Evolutionary conservation across 2,113 vertebrate species (phyloP), one percentile per base, ranked within the genome.

Genomic region (Rhizomys pruinosus): DNA sequence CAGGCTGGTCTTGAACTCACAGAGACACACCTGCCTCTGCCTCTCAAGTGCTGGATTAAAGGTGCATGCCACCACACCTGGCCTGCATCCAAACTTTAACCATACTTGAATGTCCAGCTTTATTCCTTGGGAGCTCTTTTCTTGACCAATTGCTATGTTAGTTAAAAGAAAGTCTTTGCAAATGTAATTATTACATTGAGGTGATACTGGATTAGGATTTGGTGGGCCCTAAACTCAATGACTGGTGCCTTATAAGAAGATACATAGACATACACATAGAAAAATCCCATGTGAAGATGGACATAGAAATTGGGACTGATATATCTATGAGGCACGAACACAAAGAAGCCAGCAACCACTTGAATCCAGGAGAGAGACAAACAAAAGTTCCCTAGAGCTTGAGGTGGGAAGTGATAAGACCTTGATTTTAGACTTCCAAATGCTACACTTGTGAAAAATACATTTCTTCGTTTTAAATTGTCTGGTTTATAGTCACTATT

Each of bases 41-140:
- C n/a, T n/a, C n/a, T n/a, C n/a, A n/a, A n/a, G n/a, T n/a, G n/a
- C n/a, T n/a, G n/a, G n/a, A n/a, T n/a, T n/a, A n/a, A n/a, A n/a
- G n/a, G n/a, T n/a, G n/a, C n/a, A n/a, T n/a, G n/a, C n/a, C n/a
- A n/a, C n/a, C n/a, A n/a, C n/a, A n/a, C n/a, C n/a, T n/a, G n/a
- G n/a, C n/a, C 39, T 90, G 81, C n/a, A 91, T 39, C 71, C 44
- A 90, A 39, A 86, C 87, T 69, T 88, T 90, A 85, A 87, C 42
- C 37, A 73, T 39, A 85, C 15, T 15, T 39, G 23, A 74, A 61
- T 57, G 47, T 29, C 32, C 55, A 86, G 57, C 32, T 77, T 52
- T 91, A 17, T 71, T 93, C 64, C 32, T 76, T 9, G 37, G 59
- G 44, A 68, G 1, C 19, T 17, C 27, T 57, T 87, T 44, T 84